phyloP scores from a whole-genome alignment of 2,888 invertebrate species.

The Reticulitermes lucifugus region DNA sequence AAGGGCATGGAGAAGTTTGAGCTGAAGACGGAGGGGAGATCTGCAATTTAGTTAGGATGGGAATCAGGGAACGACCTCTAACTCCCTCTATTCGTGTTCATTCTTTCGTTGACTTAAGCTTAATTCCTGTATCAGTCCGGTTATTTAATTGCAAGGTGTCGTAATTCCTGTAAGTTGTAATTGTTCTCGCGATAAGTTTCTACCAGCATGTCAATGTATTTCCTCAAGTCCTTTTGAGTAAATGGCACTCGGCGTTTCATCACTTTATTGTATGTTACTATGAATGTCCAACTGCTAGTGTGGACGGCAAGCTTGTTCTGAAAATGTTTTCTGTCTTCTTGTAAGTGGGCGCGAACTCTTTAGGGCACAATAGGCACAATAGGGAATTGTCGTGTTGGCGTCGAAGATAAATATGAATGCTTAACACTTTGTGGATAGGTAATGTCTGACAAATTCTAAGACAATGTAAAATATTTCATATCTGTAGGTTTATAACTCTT shows the following conservation, averaged over 20 bases:
- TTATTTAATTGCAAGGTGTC: no score
- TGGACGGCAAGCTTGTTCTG: background rate
- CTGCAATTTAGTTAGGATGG: no score
- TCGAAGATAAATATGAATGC: slow-evolving; percentile 2
- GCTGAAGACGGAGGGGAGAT: no score
- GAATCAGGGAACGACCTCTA: no score
- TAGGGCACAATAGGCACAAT: background rate
- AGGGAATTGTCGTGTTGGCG: slow-evolving; percentile 1
- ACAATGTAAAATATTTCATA: background rate
- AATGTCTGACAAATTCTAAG: background rate
- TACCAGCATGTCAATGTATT: background rate
- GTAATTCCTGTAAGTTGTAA: no score
- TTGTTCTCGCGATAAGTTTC: no score
- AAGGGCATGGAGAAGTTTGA: no score
- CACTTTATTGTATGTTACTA: background rate
- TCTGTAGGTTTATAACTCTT: background rate
- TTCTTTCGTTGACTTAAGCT: no score
- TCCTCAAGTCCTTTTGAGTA: background rate
- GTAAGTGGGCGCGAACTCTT: background rate
- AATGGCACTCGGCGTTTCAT: background rate
- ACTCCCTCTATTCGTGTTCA: no score
- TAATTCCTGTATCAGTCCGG: no score
- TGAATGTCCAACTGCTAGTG: background rate
- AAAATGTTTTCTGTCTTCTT: background rate
- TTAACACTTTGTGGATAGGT: background rate